Conservation (phyloP, 2,888 invertebrate species). For the Ormyrus nitidulus region DNA sequence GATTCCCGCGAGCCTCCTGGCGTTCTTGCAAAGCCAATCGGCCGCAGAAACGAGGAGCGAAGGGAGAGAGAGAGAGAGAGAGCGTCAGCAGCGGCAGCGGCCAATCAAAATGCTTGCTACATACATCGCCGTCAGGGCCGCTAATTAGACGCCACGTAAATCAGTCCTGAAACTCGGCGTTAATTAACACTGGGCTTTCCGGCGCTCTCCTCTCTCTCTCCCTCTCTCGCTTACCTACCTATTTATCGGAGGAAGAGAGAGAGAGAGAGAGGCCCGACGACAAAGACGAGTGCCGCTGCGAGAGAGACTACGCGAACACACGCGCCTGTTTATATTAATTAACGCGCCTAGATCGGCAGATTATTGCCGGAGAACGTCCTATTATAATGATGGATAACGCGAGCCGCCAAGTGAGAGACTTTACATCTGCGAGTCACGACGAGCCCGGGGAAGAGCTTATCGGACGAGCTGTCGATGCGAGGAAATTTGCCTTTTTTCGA, state of each 20-base stretch:
- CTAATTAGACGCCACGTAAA: constrained; percentile 76
- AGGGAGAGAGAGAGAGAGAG: constrained; percentile 17
- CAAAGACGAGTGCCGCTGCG: not conserved
- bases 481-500: no score
- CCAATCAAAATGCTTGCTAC: constrained; percentile 75
- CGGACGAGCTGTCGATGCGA: not conserved
- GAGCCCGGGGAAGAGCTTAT: constrained; percentile 10
- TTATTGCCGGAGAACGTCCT: constrained; percentile 46
- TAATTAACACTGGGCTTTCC: constrained; percentile 74
- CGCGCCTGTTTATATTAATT: constrained; percentile 51
- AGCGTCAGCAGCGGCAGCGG: constrained; percentile 53
- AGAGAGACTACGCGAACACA: not conserved
- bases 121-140: constrained; percentile 73
- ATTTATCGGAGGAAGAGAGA: constrained; percentile 39
- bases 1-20: not conserved
- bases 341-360: constrained; percentile 49
- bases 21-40: constrained; percentile 32
- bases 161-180: constrained; percentile 75
- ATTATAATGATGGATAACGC: constrained; percentile 51
- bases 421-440: not conserved
- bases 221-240: constrained; percentile 45
- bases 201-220: constrained; percentile 55
- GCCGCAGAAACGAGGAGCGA: constrained; percentile 8
- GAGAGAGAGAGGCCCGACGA: constrained; percentile 3
- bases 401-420: not conserved